A percentile compares a stretch with the other conserved stretches of the same genome.
These are phyloP conservation scores for pig (Sus scrofa) DNA, from an alignment of 2,113 vertebrate species.

Conservation along the genomic window T2T-Sscrofa CM000812.6:192952501-192953000, in stretches of 20 bases:
- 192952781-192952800: background rate
- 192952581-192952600: constrained; percentile 14
- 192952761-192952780: constrained; percentile 10
- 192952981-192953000: background rate
- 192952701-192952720: background rate
- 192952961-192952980: background rate
- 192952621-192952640: background rate
- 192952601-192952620: background rate
- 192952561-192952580: background rate
- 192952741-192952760: background rate
- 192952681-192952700: no score
- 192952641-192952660: background rate
- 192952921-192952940: background rate
- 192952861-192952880: background rate
- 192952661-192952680: no score
- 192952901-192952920: background rate
- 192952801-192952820: background rate
- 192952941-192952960: background rate
- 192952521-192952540: background rate
- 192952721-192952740: background rate
- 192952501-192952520: background rate
- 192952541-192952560: background rate
- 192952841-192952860: background rate
- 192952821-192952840: background rate
- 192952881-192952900: background rate